Evolutionary conservation across 1,140 invertebrate genomes (phyloP).

Genomic region (Conus betulinus): DNA sequence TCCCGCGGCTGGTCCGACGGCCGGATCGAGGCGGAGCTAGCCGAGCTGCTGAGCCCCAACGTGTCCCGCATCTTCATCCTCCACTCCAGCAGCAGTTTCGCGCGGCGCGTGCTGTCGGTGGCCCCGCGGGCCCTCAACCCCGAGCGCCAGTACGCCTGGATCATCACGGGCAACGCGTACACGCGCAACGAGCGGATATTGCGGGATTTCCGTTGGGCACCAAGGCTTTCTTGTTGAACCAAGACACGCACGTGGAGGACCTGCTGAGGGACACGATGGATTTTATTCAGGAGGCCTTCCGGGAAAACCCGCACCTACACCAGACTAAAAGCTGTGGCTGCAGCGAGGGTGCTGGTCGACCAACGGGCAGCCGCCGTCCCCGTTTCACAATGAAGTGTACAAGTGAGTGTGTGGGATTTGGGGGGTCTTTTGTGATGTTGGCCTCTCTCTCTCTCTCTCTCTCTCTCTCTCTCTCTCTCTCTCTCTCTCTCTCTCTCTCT

Average conservation of each 20-base stretch:
- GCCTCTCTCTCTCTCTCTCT: too few species aligned
- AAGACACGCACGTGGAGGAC: constrained; percentile 57
- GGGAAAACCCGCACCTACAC: constrained; percentile 32
- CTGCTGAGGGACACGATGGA: constrained; percentile 58
- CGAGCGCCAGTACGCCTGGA: constrained; percentile 62
- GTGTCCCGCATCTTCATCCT: constrained; percentile 61
- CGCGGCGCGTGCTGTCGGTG: constrained; percentile 55
- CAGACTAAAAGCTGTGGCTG: constrained; percentile 16
- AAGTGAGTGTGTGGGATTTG: constrained; percentile 28
- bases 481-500: too few species aligned
- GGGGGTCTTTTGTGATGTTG: not conserved
- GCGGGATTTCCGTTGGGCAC: constrained; percentile 53
- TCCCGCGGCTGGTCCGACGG: constrained; percentile 35
- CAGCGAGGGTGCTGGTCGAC: constrained; percentile 43
- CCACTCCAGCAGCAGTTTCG: constrained; percentile 56
- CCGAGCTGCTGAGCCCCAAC: constrained; percentile 44
- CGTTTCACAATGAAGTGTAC: constrained; percentile 34
- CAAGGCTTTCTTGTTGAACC: constrained; percentile 58
- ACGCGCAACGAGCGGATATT: constrained; percentile 54
- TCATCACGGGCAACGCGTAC: constrained; percentile 66
- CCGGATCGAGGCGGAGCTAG: constrained; percentile 45
- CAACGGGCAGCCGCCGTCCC: constrained; percentile 8
- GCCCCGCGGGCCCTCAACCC: constrained; percentile 42
- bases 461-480: too few species aligned
- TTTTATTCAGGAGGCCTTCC: constrained; percentile 55